Evolutionary conservation across 2,797 vertebrate genomes (phyloP), one percentile per base, ranked within the genome.

Genomic region (Columba guinea): DNA sequence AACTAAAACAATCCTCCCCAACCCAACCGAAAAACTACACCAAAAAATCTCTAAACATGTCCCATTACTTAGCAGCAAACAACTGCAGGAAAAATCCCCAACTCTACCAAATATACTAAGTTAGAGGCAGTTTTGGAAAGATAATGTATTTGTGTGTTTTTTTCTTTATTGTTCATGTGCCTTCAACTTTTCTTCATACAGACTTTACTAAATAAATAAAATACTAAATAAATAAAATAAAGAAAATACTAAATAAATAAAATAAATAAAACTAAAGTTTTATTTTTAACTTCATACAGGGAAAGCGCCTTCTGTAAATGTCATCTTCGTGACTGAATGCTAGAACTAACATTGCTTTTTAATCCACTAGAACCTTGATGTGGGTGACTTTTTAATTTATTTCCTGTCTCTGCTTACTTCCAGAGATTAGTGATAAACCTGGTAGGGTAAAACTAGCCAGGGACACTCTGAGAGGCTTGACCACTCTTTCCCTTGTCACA

Each of bases 31-130:
- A 17, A 62, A 73, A 3, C 8, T 9, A 15, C 22, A 26, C 11
- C 1, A 27, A 26, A 46, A 35, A 34, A 20, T 60, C 65, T 62
- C 7, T 79, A 39, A 56, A 18, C 5, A 1, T 0, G 0, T 52
- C 11, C 20, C 3, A 7, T 64, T 77, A 20, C 53, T 74, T 52
- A 32, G 17, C 89, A 78, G 21, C 32, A 71, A 91, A 64, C 16
- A 48, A 20, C 23, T 1, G 1, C n/a, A 88, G 64, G 30, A 74
- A 59, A 70, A 52, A 68, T 68, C 24, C 28, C 5, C 3, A 75
- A 2, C 60, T 78, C 67, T 59, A 15, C 51, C 1, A 11, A 87
- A 52, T 69, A n/a, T 37, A 10, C 62, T 52, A 9, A 78, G 21
- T 51, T 53, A 46, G 32, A 53, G 55, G 37, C 34, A 7, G 16